Conservation (phyloP, 1,140 invertebrate species). For the Megalopta genalis region DNA sequence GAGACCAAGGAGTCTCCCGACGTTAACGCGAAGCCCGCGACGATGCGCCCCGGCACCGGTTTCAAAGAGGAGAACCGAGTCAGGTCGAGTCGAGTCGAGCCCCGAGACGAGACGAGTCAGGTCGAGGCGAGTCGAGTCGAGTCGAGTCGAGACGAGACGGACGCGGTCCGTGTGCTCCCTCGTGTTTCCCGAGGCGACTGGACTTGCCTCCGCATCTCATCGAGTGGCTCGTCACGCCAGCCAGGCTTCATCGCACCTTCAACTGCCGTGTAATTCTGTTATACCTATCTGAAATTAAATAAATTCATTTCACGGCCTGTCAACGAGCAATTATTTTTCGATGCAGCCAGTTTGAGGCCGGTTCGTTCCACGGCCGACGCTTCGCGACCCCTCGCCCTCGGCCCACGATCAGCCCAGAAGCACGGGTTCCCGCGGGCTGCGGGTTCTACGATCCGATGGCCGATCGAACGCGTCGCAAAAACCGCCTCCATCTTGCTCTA, state of each 20-base stretch:
- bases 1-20: too few species aligned
- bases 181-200: constrained; percentile 26
- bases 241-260: constrained; percentile 75
- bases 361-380: constrained; percentile 76
- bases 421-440: constrained; percentile 3
- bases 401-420: constrained; percentile 65
- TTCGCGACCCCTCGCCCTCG: constrained; percentile 60
- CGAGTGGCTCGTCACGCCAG: constrained; percentile 58
- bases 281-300: constrained; percentile 80
- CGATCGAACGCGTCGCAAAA: too few species aligned
- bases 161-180: background rate
- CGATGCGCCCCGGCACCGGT: too few species aligned
- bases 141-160: too few species aligned
- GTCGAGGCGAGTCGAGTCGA: too few species aligned
- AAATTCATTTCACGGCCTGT: constrained; percentile 81
- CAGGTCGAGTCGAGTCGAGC: too few species aligned
- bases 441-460: too few species aligned
- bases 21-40: too few species aligned
- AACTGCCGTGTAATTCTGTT: constrained; percentile 80
- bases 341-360: constrained; percentile 75
- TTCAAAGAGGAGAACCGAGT: too few species aligned
- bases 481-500: too few species aligned
- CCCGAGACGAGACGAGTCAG: too few species aligned
- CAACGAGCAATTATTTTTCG: constrained; percentile 80
- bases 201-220: constrained; percentile 15